Conservation (phyloP, 1,140 invertebrate species). For the Lepidurus packardi region DNA sequence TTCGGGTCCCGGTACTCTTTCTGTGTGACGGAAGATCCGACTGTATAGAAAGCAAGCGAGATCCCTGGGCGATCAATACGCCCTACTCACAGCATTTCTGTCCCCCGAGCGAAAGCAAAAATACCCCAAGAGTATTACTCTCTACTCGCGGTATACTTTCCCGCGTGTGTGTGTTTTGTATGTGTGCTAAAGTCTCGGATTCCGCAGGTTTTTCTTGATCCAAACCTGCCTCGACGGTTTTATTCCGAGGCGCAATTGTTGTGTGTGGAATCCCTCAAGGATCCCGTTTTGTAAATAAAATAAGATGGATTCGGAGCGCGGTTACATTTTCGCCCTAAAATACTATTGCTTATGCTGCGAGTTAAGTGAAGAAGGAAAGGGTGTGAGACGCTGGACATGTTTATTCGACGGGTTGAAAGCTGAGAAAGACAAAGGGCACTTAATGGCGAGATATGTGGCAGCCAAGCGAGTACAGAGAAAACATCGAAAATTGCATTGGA, state of each 20-base stretch:
- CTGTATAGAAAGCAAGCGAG: neutral
- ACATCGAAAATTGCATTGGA: neutral
- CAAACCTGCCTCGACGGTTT: neutral
- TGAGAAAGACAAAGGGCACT: neutral
- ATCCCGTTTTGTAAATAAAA: too few species aligned
- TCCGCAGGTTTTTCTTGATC: neutral
- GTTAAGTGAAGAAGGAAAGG: neutral
- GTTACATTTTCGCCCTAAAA: neutral
- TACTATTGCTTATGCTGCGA: neutral
- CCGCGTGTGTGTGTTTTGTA: neutral
- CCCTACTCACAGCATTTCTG: neutral
- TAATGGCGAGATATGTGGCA: constrained; percentile 15
- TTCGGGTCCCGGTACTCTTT: neutral
- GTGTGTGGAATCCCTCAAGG: too few species aligned
- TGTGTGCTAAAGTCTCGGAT: neutral
- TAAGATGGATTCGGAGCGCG: neutral
- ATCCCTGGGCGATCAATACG: constrained; percentile 8
- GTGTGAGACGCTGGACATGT: neutral
- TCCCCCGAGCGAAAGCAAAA: neutral
- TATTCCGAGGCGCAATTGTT: too few species aligned
- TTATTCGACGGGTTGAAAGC: constrained; percentile 18
- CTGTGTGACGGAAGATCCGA: constrained; percentile 12
- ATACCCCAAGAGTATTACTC: neutral
- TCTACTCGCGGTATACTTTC: neutral
- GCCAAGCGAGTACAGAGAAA: neutral